Base-by-base conservation (phyloP, 2,113 vertebrate species). In the Odontesthes bonariensis region DNA sequence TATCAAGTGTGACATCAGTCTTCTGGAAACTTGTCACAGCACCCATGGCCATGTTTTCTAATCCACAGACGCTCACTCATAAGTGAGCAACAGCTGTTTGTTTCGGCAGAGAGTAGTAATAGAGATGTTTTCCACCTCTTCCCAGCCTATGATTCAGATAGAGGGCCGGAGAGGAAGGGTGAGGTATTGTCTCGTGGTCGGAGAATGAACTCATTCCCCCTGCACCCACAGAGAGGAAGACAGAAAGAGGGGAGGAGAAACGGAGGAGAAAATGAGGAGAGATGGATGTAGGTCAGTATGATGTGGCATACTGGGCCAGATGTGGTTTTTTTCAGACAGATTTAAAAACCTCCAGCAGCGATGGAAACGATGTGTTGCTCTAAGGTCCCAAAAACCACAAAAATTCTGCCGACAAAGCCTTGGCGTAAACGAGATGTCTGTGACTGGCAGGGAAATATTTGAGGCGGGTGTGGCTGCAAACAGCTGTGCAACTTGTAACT, bases 161-260 rank as follows among this genome's bases (percentile, higher is more conserved):
- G 77, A 75, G 67, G 33, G 58, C 14, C 5, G 35, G 35, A 57
- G 53, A 69, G 69, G 70, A 69, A 85, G 86, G 82, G 77, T 91
- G 91, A 92, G 89, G 89, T 91, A 91, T 90, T 73, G 91, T 92
- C 89, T 91, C 59, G 82, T 85, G 91, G 89, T 91, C 65, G 17
- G 66, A 61, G 63, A 60, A 65, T 89, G 86, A 91, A 92, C 85
- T 92, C 85, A 90, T 84, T 73, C 81, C 75, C 60, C 73, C 78
- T 60, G 80, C 79, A 52, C 69, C 74, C 60, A 9, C 17, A 72
- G 75, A 68, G 38, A 69, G 56, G 49, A 73, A 59, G 85, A 69
- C 23, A 3, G 52, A 6, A 33, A 65, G 56, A 19, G n/a, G 51
- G 38, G 33, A 63, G 44, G 55, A 65, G 53, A 64, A 73, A 57